Conservation (phyloP, 2,888 invertebrate species). For the Ryuthela nishihirai region DNA sequence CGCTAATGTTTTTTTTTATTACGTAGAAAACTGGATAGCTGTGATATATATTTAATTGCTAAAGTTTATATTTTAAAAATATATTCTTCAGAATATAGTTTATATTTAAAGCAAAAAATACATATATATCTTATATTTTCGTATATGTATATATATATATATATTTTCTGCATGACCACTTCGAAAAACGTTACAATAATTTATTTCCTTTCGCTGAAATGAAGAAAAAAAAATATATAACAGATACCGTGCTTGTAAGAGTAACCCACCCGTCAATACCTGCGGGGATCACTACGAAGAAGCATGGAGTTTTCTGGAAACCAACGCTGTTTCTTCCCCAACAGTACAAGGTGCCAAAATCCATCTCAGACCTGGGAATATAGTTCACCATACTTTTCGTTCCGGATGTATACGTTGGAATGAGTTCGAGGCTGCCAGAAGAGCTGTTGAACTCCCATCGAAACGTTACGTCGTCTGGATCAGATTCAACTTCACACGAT, state of each 20-base stretch:
- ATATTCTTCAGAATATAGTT: no score
- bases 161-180: no score
- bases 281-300: constrained; percentile 44
- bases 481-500: constrained; percentile 43
- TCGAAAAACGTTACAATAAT: no score
- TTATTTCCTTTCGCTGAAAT: no score
- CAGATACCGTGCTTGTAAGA: neutral
- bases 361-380: constrained; percentile 43
- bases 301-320: constrained; percentile 41
- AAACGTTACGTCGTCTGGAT: constrained; percentile 61
- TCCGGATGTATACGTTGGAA: constrained; percentile 27
- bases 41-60: no score
- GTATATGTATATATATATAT: no score
- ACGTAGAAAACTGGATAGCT: no score
- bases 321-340: constrained; percentile 44
- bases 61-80: no score
- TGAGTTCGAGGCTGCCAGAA: constrained; percentile 23
- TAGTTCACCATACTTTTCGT: constrained; percentile 41
- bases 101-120: no score
- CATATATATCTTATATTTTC: no score
- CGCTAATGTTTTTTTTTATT: no score
- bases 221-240: no score
- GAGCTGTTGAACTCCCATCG: constrained; percentile 80
- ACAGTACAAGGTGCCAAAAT: constrained; percentile 44
- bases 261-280: constrained; percentile 29